Percentiles rank a stretch among this genome's conserved stretches.
Evolutionary conservation across 2,113 vertebrate species (phyloP).

Genomic region (Mormyrus lacerda): DNA sequence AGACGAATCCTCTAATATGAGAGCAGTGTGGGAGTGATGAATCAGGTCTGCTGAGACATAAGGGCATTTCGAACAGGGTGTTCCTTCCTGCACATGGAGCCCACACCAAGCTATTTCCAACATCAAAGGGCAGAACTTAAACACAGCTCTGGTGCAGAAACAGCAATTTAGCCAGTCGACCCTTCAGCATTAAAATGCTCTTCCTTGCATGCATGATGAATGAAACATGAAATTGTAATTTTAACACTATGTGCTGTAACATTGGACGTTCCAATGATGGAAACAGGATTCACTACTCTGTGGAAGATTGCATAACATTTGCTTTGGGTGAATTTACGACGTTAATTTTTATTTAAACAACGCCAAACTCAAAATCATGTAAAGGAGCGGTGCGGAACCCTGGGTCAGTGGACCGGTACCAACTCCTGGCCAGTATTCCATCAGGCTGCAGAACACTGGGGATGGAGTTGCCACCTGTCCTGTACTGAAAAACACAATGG

Average conservation of each 20-base stretch:
- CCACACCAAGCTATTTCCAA: constrained; percentile 5
- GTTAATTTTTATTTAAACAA: not conserved
- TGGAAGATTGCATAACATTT: not conserved
- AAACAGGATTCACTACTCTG: not conserved
- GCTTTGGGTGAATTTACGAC: not conserved
- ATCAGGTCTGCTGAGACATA: constrained; percentile 8
- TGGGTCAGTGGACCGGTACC: not conserved
- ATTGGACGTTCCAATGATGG: not conserved
- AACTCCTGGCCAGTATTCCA: not conserved
- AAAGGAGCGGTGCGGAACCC: not conserved
- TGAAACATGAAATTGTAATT: not conserved
- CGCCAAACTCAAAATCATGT: not conserved
- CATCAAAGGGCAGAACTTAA: constrained; percentile 1
- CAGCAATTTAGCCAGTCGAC: not conserved
- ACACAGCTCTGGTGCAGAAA: not conserved
- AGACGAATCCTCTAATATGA: constrained; percentile 7
- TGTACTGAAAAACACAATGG: not conserved
- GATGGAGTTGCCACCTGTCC: not conserved
- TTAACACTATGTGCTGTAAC: not conserved
- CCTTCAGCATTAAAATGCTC: not conserved
- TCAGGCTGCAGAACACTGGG: not conserved
- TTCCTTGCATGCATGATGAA: not conserved
- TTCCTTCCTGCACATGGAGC: not conserved
- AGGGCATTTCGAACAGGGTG: not conserved
- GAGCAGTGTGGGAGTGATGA: constrained; percentile 12